A percentile compares a stretch with the other conserved stretches of the same genome.
Conservation (phyloP, 2,113 vertebrate species). For the Mus spicilegus region DNA sequence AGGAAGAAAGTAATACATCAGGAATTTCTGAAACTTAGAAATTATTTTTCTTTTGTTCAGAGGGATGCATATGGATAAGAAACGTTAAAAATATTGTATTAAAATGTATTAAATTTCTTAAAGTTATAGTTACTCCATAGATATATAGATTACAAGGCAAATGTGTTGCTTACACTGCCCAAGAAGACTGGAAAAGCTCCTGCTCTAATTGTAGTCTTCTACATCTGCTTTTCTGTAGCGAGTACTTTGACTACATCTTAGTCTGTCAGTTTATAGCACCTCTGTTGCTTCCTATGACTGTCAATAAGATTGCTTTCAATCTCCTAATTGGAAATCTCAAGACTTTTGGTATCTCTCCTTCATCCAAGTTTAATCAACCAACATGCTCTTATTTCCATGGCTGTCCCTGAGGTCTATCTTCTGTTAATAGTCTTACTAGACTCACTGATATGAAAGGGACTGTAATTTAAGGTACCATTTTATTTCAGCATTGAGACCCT, state of each 20-base stretch:
- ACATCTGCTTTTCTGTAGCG: not conserved
- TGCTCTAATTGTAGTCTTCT: not conserved
- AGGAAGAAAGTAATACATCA: not conserved
- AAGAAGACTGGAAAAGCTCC: not conserved
- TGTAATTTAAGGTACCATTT: slow-evolving; percentile 1
- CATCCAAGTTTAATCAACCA: not conserved
- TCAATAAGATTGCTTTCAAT: not conserved
- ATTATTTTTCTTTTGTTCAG: not conserved
- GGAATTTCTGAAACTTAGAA: not conserved
- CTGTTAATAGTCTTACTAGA: not conserved
- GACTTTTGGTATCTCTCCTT: slow-evolving; percentile 3
- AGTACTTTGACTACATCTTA: not conserved
- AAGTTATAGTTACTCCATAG: not conserved
- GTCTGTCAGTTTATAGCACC: not conserved
- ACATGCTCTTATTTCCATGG: not conserved
- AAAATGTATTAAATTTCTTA: slow-evolving; percentile 10
- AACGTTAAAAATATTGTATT: slow-evolving; percentile 21
- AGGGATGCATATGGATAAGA: not conserved
- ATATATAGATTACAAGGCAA: not conserved
- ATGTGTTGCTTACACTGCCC: not conserved
- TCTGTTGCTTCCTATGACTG: not conserved
- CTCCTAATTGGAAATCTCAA: not conserved
- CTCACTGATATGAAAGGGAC: not conserved
- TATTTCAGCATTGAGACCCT: slow-evolving; percentile 1
- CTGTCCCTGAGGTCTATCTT: not conserved